A percentile compares a stretch with the other conserved stretches of the same genome.
phyloP scores from a whole-genome alignment of 1,140 invertebrate species.

The Cyclina sinensis region DNA sequence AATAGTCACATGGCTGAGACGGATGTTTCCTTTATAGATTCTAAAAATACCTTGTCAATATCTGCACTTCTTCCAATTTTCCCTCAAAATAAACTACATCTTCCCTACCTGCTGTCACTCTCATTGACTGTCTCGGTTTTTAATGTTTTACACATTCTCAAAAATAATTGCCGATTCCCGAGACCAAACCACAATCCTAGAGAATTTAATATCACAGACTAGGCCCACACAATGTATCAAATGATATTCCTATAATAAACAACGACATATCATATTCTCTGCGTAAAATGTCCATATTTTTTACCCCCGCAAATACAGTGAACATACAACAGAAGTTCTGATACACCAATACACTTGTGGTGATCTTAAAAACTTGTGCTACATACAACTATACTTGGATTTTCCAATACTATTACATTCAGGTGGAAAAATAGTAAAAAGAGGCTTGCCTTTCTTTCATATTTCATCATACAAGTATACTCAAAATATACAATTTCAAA shows the following conservation, averaged over 20 bases:
- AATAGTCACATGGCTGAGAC: not conserved
- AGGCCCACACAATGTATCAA: constrained; percentile 5
- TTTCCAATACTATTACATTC: too few relatives aligned
- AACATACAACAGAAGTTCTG: too few relatives aligned
- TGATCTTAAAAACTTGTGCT: too few relatives aligned
- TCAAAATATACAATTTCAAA: too few relatives aligned
- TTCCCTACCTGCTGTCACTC: not conserved
- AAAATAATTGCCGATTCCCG: not conserved
- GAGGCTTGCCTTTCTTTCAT: too few relatives aligned
- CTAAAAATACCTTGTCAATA: not conserved
- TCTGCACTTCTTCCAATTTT: not conserved
- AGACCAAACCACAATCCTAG: not conserved
- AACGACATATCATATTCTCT: not conserved
- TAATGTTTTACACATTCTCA: not conserved
- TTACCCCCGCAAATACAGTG: too few relatives aligned
- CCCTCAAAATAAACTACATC: not conserved
- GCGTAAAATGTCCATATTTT: not conserved
- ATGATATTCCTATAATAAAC: constrained; percentile 25
- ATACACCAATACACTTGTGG: too few relatives aligned
- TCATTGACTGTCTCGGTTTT: not conserved
- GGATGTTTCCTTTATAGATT: not conserved
- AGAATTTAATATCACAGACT: not conserved
- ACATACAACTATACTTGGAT: too few relatives aligned
- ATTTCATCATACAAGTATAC: too few relatives aligned
- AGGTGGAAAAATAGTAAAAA: too few relatives aligned